phyloP scores from a whole-genome alignment of 2,888 invertebrate genomes.

The Xestia sexstrigata region DNA sequence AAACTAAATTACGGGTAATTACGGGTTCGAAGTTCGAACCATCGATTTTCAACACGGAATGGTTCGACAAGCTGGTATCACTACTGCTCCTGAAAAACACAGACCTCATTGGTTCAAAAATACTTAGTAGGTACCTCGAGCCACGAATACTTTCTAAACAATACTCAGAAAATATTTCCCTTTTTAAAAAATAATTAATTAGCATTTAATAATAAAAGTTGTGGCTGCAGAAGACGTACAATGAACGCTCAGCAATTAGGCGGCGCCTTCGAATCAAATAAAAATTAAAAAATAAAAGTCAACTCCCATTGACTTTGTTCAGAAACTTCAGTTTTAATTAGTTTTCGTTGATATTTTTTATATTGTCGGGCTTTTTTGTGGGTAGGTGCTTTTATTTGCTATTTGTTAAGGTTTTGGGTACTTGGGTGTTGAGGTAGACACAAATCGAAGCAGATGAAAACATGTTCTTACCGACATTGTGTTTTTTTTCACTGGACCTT shows the following conservation, averaged over 20 bases:
- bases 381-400: slow-evolving; percentile 21
- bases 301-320: slow-evolving; percentile 33
- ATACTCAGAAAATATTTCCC: slow-evolving; percentile 23
- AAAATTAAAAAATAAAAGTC: slow-evolving; percentile 46
- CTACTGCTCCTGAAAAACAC: background rate
- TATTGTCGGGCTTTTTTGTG: slow-evolving; percentile 25
- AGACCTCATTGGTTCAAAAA: background rate
- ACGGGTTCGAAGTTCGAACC: background rate
- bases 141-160: slow-evolving; percentile 12
- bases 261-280: slow-evolving; percentile 40
- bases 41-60: background rate
- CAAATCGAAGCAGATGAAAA: background rate
- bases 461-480: background rate
- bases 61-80: background rate
- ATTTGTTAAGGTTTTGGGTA: background rate
- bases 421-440: background rate
- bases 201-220: slow-evolving; percentile 65
- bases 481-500: background rate
- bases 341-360: slow-evolving; percentile 14
- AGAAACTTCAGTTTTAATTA: slow-evolving; percentile 60
- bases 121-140: background rate
- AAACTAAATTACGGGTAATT: too few species aligned
- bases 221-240: slow-evolving; percentile 65
- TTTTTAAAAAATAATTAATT: slow-evolving; percentile 55
- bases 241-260: slow-evolving; percentile 59